A percentile compares a stretch with the other conserved stretches of the same genome.
phyloP scores from a whole-genome alignment of 2,113 vertebrate genomes.

The Scomber scombrus region DNA sequence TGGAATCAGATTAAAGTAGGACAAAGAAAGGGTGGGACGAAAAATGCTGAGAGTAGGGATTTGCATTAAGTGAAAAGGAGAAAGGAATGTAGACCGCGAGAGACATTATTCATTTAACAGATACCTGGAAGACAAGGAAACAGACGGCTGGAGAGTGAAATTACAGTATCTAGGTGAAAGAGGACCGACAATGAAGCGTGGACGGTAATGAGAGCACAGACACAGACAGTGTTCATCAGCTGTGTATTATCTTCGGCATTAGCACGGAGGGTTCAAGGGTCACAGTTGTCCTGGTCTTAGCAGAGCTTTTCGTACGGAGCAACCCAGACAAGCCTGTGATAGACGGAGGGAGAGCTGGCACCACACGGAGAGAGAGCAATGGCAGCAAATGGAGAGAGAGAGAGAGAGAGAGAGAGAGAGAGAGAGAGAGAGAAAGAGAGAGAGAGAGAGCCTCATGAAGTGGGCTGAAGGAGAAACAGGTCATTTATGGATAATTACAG shows the following conservation, averaged over 20 bases:
- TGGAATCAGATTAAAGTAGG: constrained; percentile 74
- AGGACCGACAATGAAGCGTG: constrained; percentile 37
- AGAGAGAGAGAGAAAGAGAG: no score
- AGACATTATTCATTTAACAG: constrained; percentile 66
- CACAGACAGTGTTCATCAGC: constrained; percentile 46
- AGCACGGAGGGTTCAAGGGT: constrained; percentile 35
- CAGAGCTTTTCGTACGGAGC: constrained; percentile 4
- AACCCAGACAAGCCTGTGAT: constrained; percentile 1
- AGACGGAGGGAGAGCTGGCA: constrained; percentile 32
- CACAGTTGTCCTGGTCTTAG: constrained; percentile 10
- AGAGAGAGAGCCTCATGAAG: not conserved
- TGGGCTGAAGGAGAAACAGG: constrained; percentile 50
- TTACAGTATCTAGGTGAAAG: constrained; percentile 44
- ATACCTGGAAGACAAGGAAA: constrained; percentile 60
- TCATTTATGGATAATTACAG: constrained; percentile 39
- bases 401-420: not conserved
- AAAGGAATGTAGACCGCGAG: constrained; percentile 41
- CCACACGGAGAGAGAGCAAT: not conserved
- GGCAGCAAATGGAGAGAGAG: no score
- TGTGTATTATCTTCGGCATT: constrained; percentile 52
- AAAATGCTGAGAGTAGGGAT: constrained; percentile 70
- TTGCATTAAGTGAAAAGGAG: constrained; percentile 66
- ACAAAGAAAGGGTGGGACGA: constrained; percentile 55
- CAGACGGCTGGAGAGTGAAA: constrained; percentile 47
- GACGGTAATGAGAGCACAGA: constrained; percentile 40